Evolutionary conservation across 1,140 invertebrate genomes (phyloP).

Genomic region (Pygmarrhopalites habei): DNA sequence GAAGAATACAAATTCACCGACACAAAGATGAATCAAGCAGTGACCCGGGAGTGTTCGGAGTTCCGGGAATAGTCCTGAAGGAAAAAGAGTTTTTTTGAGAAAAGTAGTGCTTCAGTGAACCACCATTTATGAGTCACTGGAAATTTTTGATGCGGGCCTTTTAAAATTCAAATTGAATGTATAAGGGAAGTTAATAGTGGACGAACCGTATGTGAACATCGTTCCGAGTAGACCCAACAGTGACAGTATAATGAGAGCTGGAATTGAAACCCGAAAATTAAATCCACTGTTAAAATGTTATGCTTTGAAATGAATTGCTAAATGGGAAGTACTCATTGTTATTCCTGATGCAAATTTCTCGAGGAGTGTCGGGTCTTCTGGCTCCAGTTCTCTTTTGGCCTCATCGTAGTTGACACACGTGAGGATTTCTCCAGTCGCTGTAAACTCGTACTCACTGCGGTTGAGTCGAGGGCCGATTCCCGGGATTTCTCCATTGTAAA

Average conservation of each 20-base stretch:
- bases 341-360: conserved; percentile 2
- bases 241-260: not conserved
- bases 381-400: not conserved
- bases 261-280: too few relatives aligned
- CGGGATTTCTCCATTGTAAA: not conserved
- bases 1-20: conserved; percentile 1
- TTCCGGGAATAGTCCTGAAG: not conserved
- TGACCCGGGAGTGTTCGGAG: conserved; percentile 6
- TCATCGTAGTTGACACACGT: conserved; percentile 1
- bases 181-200: too few relatives aligned
- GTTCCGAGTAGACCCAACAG: not conserved
- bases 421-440: not conserved
- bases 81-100: too few relatives aligned
- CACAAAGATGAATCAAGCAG: conserved; percentile 6
- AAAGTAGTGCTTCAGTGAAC: too few relatives aligned
- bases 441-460: conserved; percentile 7
- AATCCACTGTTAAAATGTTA: too few relatives aligned
- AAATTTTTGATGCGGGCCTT: too few relatives aligned
- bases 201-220: conserved; percentile 3
- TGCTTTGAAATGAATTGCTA: too few relatives aligned
- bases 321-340: not conserved
- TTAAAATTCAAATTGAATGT: too few relatives aligned
- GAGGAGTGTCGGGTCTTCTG: not conserved
- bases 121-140: too few relatives aligned
- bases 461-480: not conserved